Conservation (phyloP, 53 echinoderm and acorn worm genomes). For the Patiria pectinifera region DNA sequence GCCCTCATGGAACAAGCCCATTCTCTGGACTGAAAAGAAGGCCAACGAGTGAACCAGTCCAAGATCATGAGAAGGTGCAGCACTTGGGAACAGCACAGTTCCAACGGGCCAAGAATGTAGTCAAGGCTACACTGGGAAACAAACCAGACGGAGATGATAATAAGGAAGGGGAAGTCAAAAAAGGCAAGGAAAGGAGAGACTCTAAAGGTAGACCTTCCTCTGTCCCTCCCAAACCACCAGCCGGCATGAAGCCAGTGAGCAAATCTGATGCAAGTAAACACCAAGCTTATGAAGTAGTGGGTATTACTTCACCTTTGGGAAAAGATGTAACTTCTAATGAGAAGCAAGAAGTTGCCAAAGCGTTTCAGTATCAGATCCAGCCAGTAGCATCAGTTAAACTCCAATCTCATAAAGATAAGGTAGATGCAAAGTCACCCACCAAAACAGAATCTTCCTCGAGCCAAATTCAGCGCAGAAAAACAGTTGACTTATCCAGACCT, state of each 20-base stretch:
- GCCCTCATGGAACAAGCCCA: background rate
- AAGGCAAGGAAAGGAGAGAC: conserved; percentile 2
- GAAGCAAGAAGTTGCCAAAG: conserved; percentile 1
- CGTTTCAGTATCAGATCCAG: conserved; percentile 33
- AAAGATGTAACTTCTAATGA: conserved; percentile 2
- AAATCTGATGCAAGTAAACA: background rate
- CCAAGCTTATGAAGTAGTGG: conserved; percentile 39
- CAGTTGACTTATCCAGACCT: conserved; percentile 4
- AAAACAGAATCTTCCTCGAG: background rate
- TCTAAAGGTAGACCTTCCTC: conserved; percentile 38
- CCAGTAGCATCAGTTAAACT: conserved; percentile 35
- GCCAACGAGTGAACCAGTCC: conserved; percentile 38
- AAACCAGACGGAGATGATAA: conserved; percentile 21
- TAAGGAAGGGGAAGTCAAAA: conserved; percentile 19
- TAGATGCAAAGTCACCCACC: conserved; percentile 19
- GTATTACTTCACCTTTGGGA: background rate
- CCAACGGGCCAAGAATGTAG: conserved; percentile 22
- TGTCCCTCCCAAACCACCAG: conserved; percentile 58
- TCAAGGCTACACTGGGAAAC: conserved; percentile 24
- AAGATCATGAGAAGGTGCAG: conserved; percentile 32
- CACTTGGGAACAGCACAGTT: conserved; percentile 34
- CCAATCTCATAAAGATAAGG: conserved; percentile 47
- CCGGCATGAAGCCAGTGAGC: background rate
- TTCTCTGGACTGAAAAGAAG: conserved; percentile 10
- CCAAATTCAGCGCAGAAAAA: background rate